These are phyloP conservation scores for Phalacrocorax brasilianus DNA, from an alignment of 2,113 vertebrate species.

Conservation along the genomic window DNA sequence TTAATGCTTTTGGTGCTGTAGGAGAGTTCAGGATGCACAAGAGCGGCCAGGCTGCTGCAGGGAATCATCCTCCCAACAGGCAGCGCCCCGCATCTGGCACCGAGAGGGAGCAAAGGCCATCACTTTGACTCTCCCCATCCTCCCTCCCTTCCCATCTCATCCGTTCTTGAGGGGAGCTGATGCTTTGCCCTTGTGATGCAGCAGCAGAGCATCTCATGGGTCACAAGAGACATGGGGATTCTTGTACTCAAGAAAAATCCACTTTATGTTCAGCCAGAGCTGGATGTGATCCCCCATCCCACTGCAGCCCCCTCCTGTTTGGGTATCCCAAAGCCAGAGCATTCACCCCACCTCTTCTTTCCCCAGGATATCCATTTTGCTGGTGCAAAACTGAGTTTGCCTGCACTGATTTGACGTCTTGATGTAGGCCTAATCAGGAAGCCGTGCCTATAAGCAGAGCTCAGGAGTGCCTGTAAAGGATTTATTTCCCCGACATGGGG, in stretches of 20 bases:
- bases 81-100: neutral
- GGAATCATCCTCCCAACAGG: neutral
- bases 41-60: neutral
- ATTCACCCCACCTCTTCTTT: neutral
- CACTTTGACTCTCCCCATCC: accelerated
- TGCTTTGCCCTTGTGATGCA: accelerated
- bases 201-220: neutral
- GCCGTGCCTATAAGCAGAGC: accelerated
- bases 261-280: neutral
- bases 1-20: neutral
- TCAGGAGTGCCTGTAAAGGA: accelerated
- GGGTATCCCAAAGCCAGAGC: neutral
- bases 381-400: neutral
- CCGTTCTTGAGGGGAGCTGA: neutral
- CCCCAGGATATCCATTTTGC: neutral
- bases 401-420: neutral
- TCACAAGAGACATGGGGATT: accelerated
- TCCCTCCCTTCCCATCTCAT: neutral
- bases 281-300: neutral
- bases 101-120: neutral
- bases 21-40: neutral
- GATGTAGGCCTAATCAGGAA: neutral
- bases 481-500: accelerated
- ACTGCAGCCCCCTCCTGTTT: neutral
- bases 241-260: neutral